Evolutionary conservation across 2,113 vertebrate species (phyloP), one percentile per base, ranked within the genome.

Genomic region (Paedocypris sp.): DNA sequence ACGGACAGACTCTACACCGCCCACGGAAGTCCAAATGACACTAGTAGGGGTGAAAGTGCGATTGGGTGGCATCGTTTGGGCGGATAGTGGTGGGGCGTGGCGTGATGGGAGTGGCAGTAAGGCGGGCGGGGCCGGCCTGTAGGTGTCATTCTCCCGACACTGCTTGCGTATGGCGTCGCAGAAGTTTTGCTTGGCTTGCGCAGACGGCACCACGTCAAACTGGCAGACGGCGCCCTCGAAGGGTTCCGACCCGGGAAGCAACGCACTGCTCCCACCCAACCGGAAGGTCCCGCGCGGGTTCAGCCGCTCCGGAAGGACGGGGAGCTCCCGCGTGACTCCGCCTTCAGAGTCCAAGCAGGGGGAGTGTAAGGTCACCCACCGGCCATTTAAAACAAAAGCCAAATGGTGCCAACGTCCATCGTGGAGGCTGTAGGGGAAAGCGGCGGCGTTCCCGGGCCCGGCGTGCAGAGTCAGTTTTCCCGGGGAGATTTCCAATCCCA

Each of bases 161-260:
- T 91, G 91, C 79, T 89, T 90, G 72, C 89, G 93, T 79, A 98
- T 88, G 81, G 90, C 90, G 76, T 85, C 87, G 83, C 94, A 98
- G 85, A 93, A 97, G 84, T 93, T 87, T 75, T 88, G 87, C 87
- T 90, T 85, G 80, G 90, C 89, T 87, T 87, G 89, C 65, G 87
- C 80, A 4, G 91, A 87, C 53, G 91, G 90, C 79, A 93, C 86
- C 79, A 97, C 80, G 73, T 95, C 91, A 20, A 98, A 94, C 76
- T 98, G 94, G 83, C 94, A 98, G 70, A 98, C 79, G 50, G 91
- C 91, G 56, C 94, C 94, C 84, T 98, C 94, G 50, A 96, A 97
- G 72, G 87, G 90, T 70, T 88, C 86, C 0, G 89, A 82, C 5
- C 69, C 71, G 41, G 75, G 77, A 43, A 88, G 87, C 13, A 89